These are phyloP conservation scores for Monochamus alternatus DNA, from an alignment of 2,888 invertebrate genomes.

Conservation along the genomic window DNA sequence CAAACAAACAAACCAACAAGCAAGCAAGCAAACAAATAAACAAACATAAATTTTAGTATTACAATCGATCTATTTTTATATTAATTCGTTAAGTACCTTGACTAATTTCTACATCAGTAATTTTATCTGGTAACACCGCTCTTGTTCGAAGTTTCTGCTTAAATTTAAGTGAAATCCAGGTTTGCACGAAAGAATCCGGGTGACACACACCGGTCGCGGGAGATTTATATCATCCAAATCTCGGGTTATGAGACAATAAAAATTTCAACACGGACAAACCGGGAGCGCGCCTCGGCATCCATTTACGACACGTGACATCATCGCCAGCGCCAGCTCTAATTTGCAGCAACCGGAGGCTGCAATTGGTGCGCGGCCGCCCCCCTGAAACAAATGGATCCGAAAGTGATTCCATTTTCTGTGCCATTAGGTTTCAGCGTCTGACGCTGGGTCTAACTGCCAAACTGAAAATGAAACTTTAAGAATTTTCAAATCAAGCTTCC, in stretches of 20 bases:
- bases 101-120: no score
- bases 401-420: conserved; percentile 67
- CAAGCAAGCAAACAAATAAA: no score
- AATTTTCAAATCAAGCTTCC: conserved; percentile 37
- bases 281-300: not conserved
- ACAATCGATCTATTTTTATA: no score
- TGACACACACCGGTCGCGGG: not conserved
- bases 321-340: conserved; percentile 18
- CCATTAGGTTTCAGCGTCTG: conserved; percentile 61
- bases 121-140: no score
- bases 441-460: conserved; percentile 16
- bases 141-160: no score
- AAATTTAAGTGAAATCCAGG: no score
- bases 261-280: conserved; percentile 18
- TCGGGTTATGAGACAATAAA: not conserved
- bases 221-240: not conserved
- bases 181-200: not conserved
- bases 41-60: no score
- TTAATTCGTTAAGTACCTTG: no score
- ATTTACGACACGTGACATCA: conserved; percentile 9
- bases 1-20: no score
- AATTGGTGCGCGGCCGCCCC: conserved; percentile 50
- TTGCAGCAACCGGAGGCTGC: conserved; percentile 44
- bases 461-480: conserved; percentile 37
- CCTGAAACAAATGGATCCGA: conserved; percentile 65